phyloP scores from a whole-genome alignment of 2,797 vertebrate species.

The Antennarius maculatus region DNA sequence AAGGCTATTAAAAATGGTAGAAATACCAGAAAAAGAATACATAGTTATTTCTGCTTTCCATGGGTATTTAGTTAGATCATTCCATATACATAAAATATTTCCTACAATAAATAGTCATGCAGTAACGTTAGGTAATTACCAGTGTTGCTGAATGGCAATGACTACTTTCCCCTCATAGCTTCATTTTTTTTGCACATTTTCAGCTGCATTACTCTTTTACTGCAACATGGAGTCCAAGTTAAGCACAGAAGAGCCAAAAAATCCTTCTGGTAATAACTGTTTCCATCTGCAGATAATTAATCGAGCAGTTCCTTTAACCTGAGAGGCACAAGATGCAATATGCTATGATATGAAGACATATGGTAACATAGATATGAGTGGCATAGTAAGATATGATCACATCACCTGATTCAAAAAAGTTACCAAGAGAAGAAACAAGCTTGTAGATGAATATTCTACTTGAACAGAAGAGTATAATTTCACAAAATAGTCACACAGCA shows the following conservation, averaged over 20 bases:
- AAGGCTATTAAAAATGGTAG: slow-evolving; percentile 35
- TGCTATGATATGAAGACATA: slow-evolving; percentile 27
- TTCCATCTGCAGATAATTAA: slow-evolving; percentile 40
- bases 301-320: slow-evolving; percentile 35
- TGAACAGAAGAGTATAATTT: too few relatives aligned
- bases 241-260: slow-evolving; percentile 31
- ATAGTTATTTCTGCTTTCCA: not conserved
- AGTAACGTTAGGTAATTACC: not conserved
- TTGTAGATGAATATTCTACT: not conserved
- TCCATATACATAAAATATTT: not conserved
- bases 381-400: not conserved
- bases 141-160: too few relatives aligned
- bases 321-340: slow-evolving; percentile 13
- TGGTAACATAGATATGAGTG: slow-evolving; percentile 17
- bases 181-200: slow-evolving; percentile 1
- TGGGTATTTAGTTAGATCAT: slow-evolving; percentile 18
- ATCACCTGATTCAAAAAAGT: too few relatives aligned
- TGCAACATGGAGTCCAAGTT: slow-evolving; percentile 25
- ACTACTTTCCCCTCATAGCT: not conserved
- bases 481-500: not conserved
- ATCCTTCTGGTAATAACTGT: slow-evolving; percentile 50
- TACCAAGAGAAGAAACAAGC: too few relatives aligned
- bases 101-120: not conserved
- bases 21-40: slow-evolving; percentile 24
- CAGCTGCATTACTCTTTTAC: slow-evolving; percentile 5